Evolutionary conservation across 2,888 invertebrate species (phyloP).

Genomic region (Euspilapteryx auroguttella): DNA sequence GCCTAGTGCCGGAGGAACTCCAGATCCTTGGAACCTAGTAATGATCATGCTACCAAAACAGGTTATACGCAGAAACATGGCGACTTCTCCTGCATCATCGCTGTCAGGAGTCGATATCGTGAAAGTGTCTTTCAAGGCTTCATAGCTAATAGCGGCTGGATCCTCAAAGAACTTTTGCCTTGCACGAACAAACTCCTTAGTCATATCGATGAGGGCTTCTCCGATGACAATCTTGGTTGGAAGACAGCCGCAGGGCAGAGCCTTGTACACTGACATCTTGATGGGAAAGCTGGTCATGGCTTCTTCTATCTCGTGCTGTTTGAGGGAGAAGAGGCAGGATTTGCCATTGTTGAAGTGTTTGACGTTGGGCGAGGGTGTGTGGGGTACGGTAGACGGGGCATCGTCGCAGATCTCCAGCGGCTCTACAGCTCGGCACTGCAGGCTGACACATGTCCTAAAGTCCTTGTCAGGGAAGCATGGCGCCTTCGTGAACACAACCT

Average conservation of each 20-base stretch:
- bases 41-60: slow-evolving; percentile 68
- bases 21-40: slow-evolving; percentile 63
- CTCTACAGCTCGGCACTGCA: slow-evolving; percentile 60
- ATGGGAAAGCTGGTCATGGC: slow-evolving; percentile 60
- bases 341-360: slow-evolving; percentile 65
- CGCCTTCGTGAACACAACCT: slow-evolving; percentile 32
- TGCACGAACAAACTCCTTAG: slow-evolving; percentile 61
- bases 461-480: slow-evolving; percentile 45
- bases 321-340: slow-evolving; percentile 68
- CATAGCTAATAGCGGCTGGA: slow-evolving; percentile 47
- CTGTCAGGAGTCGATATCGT: slow-evolving; percentile 51
- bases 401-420: slow-evolving; percentile 66
- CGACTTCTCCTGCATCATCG: slow-evolving; percentile 56
- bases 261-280: slow-evolving; percentile 58
- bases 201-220: slow-evolving; percentile 58
- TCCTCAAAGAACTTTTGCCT: slow-evolving; percentile 47
- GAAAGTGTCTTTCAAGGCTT: slow-evolving; percentile 65
- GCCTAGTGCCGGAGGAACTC: slow-evolving; percentile 20
- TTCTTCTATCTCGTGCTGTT: slow-evolving; percentile 48
- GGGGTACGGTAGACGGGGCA: slow-evolving; percentile 36
- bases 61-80: slow-evolving; percentile 65
- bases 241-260: slow-evolving; percentile 62
- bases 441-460: slow-evolving; percentile 63
- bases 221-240: slow-evolving; percentile 67
- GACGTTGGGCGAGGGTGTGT: slow-evolving; percentile 33